Evolutionary conservation across 2,797 vertebrate species (phyloP).

Genomic region (Rhabdophis nuchalis): DNA sequence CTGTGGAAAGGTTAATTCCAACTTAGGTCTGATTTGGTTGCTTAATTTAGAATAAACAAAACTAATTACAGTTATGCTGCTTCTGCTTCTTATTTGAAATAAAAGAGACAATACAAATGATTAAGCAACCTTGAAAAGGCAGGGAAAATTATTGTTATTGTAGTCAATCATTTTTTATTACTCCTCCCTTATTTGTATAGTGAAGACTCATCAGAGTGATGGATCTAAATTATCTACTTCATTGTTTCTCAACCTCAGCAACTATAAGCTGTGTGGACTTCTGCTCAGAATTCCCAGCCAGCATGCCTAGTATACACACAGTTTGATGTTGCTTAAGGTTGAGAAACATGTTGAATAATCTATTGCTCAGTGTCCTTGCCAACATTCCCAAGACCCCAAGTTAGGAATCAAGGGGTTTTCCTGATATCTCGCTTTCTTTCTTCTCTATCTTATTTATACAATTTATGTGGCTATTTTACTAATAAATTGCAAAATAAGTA

Average conservation of each 20-base stretch:
- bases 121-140: neutral
- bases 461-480: neutral
- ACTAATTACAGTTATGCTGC: neutral
- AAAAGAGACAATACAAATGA: neutral
- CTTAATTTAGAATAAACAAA: neutral
- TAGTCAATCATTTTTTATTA: neutral
- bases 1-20: neutral
- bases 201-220: neutral
- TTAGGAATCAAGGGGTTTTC: neutral
- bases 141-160: neutral
- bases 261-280: neutral
- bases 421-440: neutral
- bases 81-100: neutral
- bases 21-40: neutral
- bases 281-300: neutral
- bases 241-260: neutral
- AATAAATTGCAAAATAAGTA: neutral
- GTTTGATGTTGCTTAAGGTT: neutral
- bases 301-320: neutral
- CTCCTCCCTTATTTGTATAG: neutral
- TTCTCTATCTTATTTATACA: neutral
- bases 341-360: neutral
- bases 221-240: neutral
- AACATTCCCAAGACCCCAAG: neutral
- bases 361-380: neutral